phyloP scores from a whole-genome alignment of 2,888 invertebrate genomes.

The Hydrotaea cyrtoneurina region DNA sequence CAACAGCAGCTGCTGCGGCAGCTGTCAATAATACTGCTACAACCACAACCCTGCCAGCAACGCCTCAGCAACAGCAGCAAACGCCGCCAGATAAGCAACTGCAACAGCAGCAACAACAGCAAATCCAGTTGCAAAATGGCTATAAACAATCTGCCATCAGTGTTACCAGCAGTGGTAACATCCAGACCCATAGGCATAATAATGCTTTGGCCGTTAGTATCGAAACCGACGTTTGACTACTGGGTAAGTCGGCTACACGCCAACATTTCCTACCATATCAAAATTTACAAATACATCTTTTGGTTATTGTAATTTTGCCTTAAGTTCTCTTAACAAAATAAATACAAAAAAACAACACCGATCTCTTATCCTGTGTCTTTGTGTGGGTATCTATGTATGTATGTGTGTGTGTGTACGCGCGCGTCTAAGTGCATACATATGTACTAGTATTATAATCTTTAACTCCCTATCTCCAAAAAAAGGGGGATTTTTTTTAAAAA shows the following conservation, averaged over 20 bases:
- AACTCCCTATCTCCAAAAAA: neutral
- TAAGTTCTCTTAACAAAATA: slow-evolving; percentile 33
- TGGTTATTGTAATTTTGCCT: neutral
- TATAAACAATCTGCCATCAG: slow-evolving; percentile 75
- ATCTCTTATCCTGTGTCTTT: slow-evolving; percentile 64
- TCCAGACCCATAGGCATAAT: slow-evolving; percentile 89
- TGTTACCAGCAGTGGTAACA: slow-evolving; percentile 81
- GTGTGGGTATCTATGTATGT: slow-evolving; percentile 4
- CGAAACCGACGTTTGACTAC: slow-evolving; percentile 98
- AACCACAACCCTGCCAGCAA: slow-evolving; percentile 68
- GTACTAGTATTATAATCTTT: neutral
- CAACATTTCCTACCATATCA: neutral
- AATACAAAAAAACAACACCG: too few species aligned
- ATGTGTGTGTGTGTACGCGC: neutral
- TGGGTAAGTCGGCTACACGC: slow-evolving; percentile 83
- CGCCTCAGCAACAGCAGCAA: slow-evolving; percentile 69
- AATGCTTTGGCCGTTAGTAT: slow-evolving; percentile 92
- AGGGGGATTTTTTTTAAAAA: too few species aligned
- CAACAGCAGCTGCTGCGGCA: slow-evolving; percentile 71
- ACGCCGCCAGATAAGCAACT: slow-evolving; percentile 67
- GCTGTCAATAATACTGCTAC: slow-evolving; percentile 62
- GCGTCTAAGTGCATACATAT: neutral
- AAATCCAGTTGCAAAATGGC: slow-evolving; percentile 75
- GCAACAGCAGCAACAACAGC: slow-evolving; percentile 71
- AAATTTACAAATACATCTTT: neutral